These are phyloP conservation scores for Sebastes vulpes DNA, from an alignment of 2,797 vertebrate species.

Conservation along the genomic window DNA sequence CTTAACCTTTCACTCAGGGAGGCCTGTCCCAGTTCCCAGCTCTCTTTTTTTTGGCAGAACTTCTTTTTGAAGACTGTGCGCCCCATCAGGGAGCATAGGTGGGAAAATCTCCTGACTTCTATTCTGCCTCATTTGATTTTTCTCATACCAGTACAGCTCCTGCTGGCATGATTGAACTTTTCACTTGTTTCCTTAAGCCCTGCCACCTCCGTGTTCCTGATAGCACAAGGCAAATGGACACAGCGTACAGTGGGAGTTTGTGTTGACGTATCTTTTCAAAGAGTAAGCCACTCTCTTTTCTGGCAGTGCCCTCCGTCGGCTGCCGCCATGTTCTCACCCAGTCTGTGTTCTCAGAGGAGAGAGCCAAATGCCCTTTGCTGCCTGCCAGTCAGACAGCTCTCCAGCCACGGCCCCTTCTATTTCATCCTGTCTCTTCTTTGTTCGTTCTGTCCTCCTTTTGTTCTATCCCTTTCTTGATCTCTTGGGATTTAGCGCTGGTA, in stretches of 20 bases:
- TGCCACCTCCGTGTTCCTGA: constrained; percentile 14
- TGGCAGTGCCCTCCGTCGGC: constrained; percentile 45
- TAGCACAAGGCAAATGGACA: constrained; percentile 26
- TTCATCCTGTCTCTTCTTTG: constrained; percentile 53
- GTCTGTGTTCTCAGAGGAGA: constrained; percentile 54
- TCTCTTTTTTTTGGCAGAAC: constrained; percentile 4
- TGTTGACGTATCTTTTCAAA: constrained; percentile 53
- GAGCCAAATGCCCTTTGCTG: constrained; percentile 41
- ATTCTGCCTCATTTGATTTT: constrained; percentile 21
- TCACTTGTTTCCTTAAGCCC: not conserved
- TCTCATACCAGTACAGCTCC: not conserved
- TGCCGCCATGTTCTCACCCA: constrained; percentile 38
- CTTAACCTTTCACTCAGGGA: constrained; percentile 11
- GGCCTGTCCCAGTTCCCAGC: constrained; percentile 46
- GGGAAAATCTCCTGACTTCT: constrained; percentile 19
- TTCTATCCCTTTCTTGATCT: constrained; percentile 75
- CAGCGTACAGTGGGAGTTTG: constrained; percentile 15
- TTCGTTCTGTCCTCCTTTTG: constrained; percentile 67
- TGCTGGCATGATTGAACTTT: constrained; percentile 1
- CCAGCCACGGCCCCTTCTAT: constrained; percentile 36
- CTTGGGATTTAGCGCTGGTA: constrained; percentile 64
- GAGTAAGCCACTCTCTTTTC: constrained; percentile 35
- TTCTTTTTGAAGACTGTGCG: not conserved
- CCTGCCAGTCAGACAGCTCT: constrained; percentile 39
- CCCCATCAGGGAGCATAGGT: not conserved